A percentile compares a stretch with the other conserved stretches of the same genome.
Conservation (phyloP, 2,797 vertebrate genomes). For the Petrocephalus sullivani region DNA sequence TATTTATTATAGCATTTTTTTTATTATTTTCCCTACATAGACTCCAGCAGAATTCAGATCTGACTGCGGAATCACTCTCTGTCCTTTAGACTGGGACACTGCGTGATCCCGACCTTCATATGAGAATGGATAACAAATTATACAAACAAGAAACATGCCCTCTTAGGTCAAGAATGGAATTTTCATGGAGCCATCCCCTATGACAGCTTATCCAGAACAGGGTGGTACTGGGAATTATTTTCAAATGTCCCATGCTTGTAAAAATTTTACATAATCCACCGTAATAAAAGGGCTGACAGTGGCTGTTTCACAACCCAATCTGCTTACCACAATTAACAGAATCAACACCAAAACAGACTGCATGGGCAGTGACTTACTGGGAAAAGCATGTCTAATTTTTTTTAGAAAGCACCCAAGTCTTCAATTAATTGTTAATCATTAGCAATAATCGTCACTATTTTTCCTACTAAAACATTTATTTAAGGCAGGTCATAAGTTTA, state of each 20-base stretch:
- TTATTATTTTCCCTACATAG: neutral
- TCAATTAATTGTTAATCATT: neutral
- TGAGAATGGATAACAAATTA: slow-evolving; percentile 3
- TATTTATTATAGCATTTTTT: too few species aligned
- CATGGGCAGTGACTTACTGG: neutral
- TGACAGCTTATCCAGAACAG: slow-evolving; percentile 6
- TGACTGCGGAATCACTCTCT: neutral
- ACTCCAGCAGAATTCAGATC: neutral
- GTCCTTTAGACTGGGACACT: neutral
- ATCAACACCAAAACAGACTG: slow-evolving; percentile 4
- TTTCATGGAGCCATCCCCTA: neutral
- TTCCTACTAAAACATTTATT: neutral
- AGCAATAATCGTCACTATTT: neutral
- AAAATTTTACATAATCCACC: slow-evolving; percentile 7
- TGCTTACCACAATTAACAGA: slow-evolving; percentile 8
- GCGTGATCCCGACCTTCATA: neutral
- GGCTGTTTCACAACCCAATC: slow-evolving; percentile 7
- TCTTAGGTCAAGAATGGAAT: slow-evolving; percentile 9
- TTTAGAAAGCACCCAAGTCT: neutral
- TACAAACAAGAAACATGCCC: neutral
- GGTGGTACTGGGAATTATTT: slow-evolving; percentile 4
- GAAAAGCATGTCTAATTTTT: neutral
- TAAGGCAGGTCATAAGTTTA: neutral
- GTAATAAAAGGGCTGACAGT: slow-evolving; percentile 9
- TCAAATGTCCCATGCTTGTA: slow-evolving; percentile 7